Base-by-base conservation (phyloP, 1,140 invertebrate species). In the Globodera rostochiensis region DNA sequence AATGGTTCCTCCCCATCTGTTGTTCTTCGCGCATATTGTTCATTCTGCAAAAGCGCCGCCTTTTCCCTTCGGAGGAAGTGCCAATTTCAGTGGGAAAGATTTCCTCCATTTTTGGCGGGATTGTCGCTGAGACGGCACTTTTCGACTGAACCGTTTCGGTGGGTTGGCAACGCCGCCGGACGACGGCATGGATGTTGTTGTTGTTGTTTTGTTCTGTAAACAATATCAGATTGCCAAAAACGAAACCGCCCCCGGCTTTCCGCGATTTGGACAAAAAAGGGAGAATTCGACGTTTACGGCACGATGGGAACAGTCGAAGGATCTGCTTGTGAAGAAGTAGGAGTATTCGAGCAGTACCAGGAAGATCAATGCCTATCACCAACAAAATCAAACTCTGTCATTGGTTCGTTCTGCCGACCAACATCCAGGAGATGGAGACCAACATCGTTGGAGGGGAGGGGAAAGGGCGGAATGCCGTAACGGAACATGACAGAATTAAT, bases 341-440 rank as follows among this genome's bases (percentile, higher is more conserved):
- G 88, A 86, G 70, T 89, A 89, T 67, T 89, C 88, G 60, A 89
- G 76, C 8, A 89, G 77, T 15, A 89, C 88, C 21, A 90, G 80
- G 75, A 89, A 89, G 7, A 89, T 89, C 47, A 89, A 70, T 25
- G 77, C 82, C 73, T 85, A 15, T 25, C 57, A 64, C 45, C 50
- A 49, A 70, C 19, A 73, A 0, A 80, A 45, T 73, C 6, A 46
- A 21, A 4, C 15, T 5, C 19, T 53, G 15, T 3, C 21, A 49
- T 80, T 79, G 36, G 19, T 15, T 19, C 78, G 36, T 7, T 36
- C 74, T 78, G 21, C 3, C 21, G 13, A 49, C 36, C 4, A 25
- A 79, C 86, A 89, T 89, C 88, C 88, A 90, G 3, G 88, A 90
- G 50, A 89, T 87, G 53, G 80, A 85, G 13, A 89, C 88, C 36